These are phyloP conservation scores for Galbula dea DNA, from an alignment of 2,113 vertebrate species.

Conservation along the genomic window DNA sequence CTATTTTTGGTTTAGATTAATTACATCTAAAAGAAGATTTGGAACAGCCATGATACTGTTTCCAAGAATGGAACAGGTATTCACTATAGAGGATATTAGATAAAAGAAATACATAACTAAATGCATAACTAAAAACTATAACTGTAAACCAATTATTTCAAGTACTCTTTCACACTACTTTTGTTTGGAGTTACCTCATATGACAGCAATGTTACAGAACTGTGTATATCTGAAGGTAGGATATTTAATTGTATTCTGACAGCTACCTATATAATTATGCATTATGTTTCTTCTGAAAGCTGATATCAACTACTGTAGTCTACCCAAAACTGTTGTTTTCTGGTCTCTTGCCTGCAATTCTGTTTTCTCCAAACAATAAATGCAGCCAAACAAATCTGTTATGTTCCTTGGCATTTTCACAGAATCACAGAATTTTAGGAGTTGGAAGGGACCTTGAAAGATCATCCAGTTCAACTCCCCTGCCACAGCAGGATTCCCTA, in stretches of 20 bases:
- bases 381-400: conserved; percentile 21
- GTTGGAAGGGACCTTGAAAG: no score
- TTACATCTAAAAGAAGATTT: background rate
- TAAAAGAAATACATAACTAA: background rate
- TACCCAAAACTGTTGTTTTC: background rate
- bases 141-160: background rate
- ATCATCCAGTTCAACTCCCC: no score
- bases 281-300: conserved; percentile 23
- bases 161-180: background rate
- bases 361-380: conserved; percentile 16
- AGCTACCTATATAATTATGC: conserved; percentile 7
- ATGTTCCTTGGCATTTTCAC: background rate
- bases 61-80: background rate
- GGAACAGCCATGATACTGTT: background rate
- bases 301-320: conserved; percentile 20
- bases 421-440: no score
- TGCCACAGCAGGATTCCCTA: no score
- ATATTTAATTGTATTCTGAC: conserved; percentile 39
- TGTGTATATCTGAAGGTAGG: background rate
- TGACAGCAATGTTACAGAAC: background rate
- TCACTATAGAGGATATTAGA: background rate
- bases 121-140: background rate
- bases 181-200: conserved; percentile 4
- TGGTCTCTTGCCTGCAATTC: conserved; percentile 27
- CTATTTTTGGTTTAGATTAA: background rate